phyloP scores from a whole-genome alignment of 2,888 invertebrate genomes.

The Drosophila barbarae region DNA sequence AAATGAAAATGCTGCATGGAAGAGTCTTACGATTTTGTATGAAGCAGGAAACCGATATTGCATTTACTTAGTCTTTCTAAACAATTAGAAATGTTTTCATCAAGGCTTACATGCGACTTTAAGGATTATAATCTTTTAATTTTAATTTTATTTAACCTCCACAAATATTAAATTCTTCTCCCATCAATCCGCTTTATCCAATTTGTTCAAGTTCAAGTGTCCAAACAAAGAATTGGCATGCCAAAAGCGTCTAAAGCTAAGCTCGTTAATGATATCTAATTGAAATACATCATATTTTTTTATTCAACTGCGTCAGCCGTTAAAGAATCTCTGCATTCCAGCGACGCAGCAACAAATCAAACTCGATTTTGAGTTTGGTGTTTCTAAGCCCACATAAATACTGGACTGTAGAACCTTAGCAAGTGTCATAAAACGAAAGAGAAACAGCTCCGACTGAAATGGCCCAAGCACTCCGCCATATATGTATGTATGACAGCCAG shows the following conservation, averaged over 20 bases:
- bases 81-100: too few relatives aligned
- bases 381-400: constrained; percentile 14
- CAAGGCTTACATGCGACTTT: too few relatives aligned
- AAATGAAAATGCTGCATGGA: not conserved
- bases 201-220: constrained; percentile 3
- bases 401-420: constrained; percentile 24
- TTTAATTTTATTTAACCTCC: not conserved
- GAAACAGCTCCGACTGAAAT: constrained; percentile 6
- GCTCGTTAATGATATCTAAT: constrained; percentile 22
- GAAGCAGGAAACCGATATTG: not conserved
- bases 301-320: not conserved
- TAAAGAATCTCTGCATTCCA: constrained; percentile 13
- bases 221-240: not conserved
- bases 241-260: not conserved
- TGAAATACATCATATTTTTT: constrained; percentile 17
- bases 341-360: constrained; percentile 7
- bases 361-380: constrained; percentile 2
- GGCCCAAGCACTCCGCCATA: constrained; percentile 29
- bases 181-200: too few relatives aligned
- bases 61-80: not conserved
- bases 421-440: constrained; percentile 21
- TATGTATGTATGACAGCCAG: constrained; percentile 42
- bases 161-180: not conserved
- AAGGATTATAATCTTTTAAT: too few relatives aligned
- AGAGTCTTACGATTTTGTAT: not conserved